A percentile compares a stretch with the other conserved stretches of the same genome.
Evolutionary conservation across 2,888 invertebrate species (phyloP).

Genomic region (Dryocosmus kuriphilus): DNA sequence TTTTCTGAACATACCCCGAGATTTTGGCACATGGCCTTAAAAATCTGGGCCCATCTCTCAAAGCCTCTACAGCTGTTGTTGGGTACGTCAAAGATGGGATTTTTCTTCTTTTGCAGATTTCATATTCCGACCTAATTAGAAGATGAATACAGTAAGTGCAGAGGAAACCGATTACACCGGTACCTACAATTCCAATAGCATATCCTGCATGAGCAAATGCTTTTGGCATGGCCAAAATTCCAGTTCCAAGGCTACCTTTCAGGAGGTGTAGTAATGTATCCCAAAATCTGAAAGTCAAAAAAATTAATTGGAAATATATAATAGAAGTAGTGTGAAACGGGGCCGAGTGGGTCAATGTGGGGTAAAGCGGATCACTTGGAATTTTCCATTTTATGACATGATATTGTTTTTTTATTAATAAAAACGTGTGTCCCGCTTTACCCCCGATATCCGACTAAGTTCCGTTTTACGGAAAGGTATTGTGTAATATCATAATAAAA

Average conservation of each 20-base stretch:
- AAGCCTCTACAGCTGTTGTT: conserved; percentile 87
- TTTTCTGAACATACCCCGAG: conserved; percentile 79
- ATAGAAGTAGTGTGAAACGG: too few relatives aligned
- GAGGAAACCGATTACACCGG: conserved; percentile 90
- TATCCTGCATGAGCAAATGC: conserved; percentile 92
- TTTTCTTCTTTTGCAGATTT: conserved; percentile 77
- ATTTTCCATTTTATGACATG: neutral
- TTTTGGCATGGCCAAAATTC: conserved; percentile 93
- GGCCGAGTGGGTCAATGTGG: too few relatives aligned
- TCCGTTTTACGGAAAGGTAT: too few relatives aligned
- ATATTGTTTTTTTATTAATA: neutral
- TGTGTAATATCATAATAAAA: too few relatives aligned
- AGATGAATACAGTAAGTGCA: conserved; percentile 97
- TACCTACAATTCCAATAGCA: conserved; percentile 88
- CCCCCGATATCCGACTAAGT: too few relatives aligned
- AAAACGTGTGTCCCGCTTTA: neutral
- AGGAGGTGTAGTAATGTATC: conserved; percentile 91
- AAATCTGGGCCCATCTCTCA: conserved; percentile 86
- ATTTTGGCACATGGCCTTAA: conserved; percentile 83
- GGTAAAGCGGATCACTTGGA: neutral
- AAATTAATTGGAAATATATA: too few relatives aligned
- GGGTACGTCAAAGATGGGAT: conserved; percentile 88
- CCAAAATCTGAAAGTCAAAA: conserved; percentile 80
- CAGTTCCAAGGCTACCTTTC: conserved; percentile 94
- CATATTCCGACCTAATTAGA: conserved; percentile 85